Evolutionary conservation across 1,140 invertebrate species (phyloP).

Genomic region (Pogonomyrmex californicus): DNA sequence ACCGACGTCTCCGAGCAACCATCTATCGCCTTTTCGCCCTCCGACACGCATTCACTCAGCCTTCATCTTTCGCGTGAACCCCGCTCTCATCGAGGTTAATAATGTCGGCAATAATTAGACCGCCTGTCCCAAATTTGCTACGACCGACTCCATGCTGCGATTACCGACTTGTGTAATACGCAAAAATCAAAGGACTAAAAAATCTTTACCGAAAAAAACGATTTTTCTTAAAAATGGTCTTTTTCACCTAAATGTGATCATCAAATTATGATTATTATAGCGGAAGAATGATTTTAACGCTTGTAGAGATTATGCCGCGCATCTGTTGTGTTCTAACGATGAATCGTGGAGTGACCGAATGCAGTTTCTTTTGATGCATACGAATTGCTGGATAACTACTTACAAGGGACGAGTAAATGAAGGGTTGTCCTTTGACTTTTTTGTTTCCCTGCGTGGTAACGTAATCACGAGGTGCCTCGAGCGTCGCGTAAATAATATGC

Average conservation of each 20-base stretch:
- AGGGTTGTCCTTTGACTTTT: conserved; percentile 68
- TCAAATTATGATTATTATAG: conserved; percentile 2
- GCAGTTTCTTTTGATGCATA: conserved; percentile 38
- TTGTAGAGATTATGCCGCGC: background rate
- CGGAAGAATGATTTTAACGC: conserved; percentile 4
- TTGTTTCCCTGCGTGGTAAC: conserved; percentile 55
- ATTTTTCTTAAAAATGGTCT: background rate
- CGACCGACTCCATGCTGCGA: conserved; percentile 15
- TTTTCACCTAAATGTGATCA: background rate
- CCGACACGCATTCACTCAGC: conserved; percentile 69
- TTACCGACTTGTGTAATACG: background rate
- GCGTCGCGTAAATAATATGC: conserved; percentile 76
- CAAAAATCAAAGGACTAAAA: background rate
- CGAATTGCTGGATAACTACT: conserved; percentile 73
- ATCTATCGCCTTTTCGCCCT: conserved; percentile 75
- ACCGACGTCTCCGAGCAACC: conserved; percentile 62
- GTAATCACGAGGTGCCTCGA: conserved; percentile 71
- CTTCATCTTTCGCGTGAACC: conserved; percentile 68
- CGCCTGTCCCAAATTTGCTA: conserved; percentile 61
- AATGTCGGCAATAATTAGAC: conserved; percentile 78
- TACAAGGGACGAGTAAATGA: conserved; percentile 77
- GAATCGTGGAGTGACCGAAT: conserved; percentile 29
- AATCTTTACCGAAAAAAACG: background rate
- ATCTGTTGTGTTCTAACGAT: conserved; percentile 33
- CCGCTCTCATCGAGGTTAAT: conserved; percentile 69